A percentile compares a stretch with the other conserved stretches of the same genome.
Evolutionary conservation across 2,113 vertebrate genomes (phyloP).

Genomic region (Nothobranchius kuhntae): DNA sequence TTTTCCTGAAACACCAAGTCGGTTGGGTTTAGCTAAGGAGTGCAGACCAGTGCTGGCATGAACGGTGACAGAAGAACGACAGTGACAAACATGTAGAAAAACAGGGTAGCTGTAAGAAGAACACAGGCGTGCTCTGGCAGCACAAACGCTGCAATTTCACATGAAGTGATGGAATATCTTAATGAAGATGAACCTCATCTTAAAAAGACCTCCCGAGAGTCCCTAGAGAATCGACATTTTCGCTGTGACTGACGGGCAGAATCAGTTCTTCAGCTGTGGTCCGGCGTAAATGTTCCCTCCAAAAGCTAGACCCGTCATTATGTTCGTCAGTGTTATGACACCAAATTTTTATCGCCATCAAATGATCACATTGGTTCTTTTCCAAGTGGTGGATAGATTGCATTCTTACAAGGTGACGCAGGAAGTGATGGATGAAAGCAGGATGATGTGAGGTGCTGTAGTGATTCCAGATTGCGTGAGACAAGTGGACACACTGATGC

Average conservation of each 20-base stretch:
- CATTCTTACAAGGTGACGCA: constrained; percentile 61
- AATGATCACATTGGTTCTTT: constrained; percentile 50
- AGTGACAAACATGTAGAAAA: constrained; percentile 10
- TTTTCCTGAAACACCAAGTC: constrained; percentile 8
- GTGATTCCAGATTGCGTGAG: constrained; percentile 67
- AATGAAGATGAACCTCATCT: constrained; percentile 19
- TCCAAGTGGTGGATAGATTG: constrained; percentile 59
- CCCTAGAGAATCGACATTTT: constrained; percentile 29
- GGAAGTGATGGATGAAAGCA: constrained; percentile 44
- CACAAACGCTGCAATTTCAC: constrained; percentile 17
- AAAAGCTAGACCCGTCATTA: constrained; percentile 52
- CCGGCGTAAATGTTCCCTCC: constrained; percentile 44
- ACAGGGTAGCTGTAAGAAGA: constrained; percentile 8
- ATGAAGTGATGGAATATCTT: constrained; percentile 34
- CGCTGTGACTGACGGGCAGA: constrained; percentile 34
- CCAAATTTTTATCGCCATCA: constrained; percentile 62
- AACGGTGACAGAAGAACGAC: background rate
- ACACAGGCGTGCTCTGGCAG: constrained; percentile 10
- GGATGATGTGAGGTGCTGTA: constrained; percentile 34
- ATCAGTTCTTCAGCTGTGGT: constrained; percentile 41
- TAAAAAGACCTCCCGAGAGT: constrained; percentile 20
- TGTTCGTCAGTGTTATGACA: constrained; percentile 54
- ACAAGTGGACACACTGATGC: constrained; percentile 52
- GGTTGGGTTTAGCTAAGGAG: background rate
- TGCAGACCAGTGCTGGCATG: constrained; percentile 4